phyloP scores from a whole-genome alignment of 2,888 invertebrate genomes.

The Thereva nobilitata region DNA sequence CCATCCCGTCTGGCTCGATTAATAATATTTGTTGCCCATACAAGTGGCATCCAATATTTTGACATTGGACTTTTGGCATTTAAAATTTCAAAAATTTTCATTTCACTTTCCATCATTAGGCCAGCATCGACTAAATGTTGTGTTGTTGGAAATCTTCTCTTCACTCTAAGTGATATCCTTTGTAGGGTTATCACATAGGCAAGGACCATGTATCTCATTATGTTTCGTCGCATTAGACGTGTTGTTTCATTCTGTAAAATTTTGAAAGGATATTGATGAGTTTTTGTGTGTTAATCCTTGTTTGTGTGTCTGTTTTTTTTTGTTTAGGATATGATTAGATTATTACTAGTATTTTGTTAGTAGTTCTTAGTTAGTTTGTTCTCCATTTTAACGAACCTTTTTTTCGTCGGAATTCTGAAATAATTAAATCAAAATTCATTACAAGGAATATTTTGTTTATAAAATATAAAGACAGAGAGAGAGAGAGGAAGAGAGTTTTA shows the following conservation, averaged over 20 bases:
- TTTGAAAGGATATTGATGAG: neutral
- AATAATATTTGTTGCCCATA: conserved; percentile 91
- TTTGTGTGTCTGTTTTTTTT: too few relatives aligned
- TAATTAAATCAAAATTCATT: too few relatives aligned
- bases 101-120: conserved; percentile 88
- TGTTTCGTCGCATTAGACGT: conserved; percentile 85
- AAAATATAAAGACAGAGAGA: too few relatives aligned
- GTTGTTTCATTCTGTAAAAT: conserved; percentile 82
- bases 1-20: conserved; percentile 85
- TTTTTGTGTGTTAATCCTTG: too few relatives aligned
- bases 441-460: too few relatives aligned
- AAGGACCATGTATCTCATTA: conserved; percentile 85
- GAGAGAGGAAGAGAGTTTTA: too few relatives aligned
- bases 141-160: conserved; percentile 84
- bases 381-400: too few relatives aligned
- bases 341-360: too few relatives aligned
- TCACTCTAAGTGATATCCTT: conserved; percentile 83
- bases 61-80: conserved; percentile 89
- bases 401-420: too few relatives aligned
- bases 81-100: conserved; percentile 88
- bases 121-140: conserved; percentile 91
- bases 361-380: too few relatives aligned
- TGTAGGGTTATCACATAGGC: conserved; percentile 88
- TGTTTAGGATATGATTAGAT: too few relatives aligned
- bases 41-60: conserved; percentile 90